Evolutionary conservation across 2,888 invertebrate genomes (phyloP).

Genomic region (Pegoplata infirma): DNA sequence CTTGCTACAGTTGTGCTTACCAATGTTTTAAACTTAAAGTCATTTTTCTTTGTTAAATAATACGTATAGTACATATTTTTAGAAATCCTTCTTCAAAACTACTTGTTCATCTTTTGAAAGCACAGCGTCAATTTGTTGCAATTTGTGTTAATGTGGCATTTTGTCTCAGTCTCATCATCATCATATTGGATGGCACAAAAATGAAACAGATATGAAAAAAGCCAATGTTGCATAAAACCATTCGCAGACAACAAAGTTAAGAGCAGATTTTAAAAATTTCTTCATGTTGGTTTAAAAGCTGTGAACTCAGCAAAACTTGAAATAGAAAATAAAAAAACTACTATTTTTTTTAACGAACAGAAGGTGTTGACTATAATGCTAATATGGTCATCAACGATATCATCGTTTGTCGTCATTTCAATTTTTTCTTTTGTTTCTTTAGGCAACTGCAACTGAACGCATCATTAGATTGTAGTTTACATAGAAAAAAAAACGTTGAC

Average conservation of each 20-base stretch:
- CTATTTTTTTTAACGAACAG: slow-evolving; percentile 8
- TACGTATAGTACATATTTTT: background rate
- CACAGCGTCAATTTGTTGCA: slow-evolving; percentile 63
- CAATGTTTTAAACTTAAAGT: slow-evolving; percentile 52
- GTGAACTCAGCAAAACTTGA: background rate
- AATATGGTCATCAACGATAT: slow-evolving; percentile 56
- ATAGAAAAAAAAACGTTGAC: slow-evolving; percentile 33
- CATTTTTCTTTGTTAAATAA: slow-evolving; percentile 56
- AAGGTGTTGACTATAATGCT: slow-evolving; percentile 58
- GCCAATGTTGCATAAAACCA: slow-evolving; percentile 34
- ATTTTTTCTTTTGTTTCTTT: slow-evolving; percentile 6
- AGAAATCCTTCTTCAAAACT: slow-evolving; percentile 14
- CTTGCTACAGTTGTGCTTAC: slow-evolving; percentile 37
- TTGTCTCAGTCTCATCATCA: slow-evolving; percentile 50
- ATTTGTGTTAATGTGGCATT: slow-evolving; percentile 63
- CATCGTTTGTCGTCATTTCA: background rate
- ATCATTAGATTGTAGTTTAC: slow-evolving; percentile 60
- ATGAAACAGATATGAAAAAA: slow-evolving; percentile 12
- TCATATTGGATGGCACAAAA: slow-evolving; percentile 23
- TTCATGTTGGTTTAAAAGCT: slow-evolving; percentile 9
- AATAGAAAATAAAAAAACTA: background rate
- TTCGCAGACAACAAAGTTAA: slow-evolving; percentile 45
- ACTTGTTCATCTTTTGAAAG: slow-evolving; percentile 24
- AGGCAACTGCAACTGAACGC: slow-evolving; percentile 54
- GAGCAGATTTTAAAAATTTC: slow-evolving; percentile 26